Evolutionary conservation across 2,888 invertebrate species (phyloP), one percentile per base, ranked within the genome.

Genomic region (Gandaritis pyraliata): DNA sequence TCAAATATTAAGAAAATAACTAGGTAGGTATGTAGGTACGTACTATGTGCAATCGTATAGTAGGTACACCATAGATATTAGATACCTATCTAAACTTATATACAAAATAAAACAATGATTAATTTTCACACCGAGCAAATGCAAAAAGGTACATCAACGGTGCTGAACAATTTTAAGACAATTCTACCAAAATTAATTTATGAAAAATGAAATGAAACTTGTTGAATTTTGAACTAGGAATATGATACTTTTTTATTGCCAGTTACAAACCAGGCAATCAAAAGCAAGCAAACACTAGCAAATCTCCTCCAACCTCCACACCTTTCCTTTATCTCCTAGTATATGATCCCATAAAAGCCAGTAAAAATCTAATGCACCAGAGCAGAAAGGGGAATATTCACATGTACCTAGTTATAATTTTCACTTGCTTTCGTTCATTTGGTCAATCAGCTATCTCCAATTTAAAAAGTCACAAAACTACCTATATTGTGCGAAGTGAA

Each of bases 61-160:
- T 49, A 49, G 15, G 16, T 49, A 49, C 33, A 41, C 23, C 33
- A 36, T n/a, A 49, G 6, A 49, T 23, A 23, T 6, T n/a, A 49
- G 6, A 49, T 23, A 23, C 23, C 23, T 16, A 2, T 49, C 49
- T 49, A 12, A 49, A 18, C 1, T 23, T 54, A 62, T 50, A 33
- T 54, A 58, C 38, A 54, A 23, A 54, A 43, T 49, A 36, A 46
- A 50, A 8, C 13, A 18, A 33, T 13, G 36, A 46, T 30, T 29
- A 51, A 48, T 69, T 53, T 66, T 69, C 66, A 77, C 69, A 74
- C 74, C 86, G 82, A 87, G 85, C 86, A 88, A 88, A 86, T 87
- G 85, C 84, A 85, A 81, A 77, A 63, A 79, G 82, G 82, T 87
- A 85, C 80, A 80, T 76, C 75, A 75, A 43, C 72, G 61, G 78